Percentiles rank a stretch among this genome's conserved stretches.
phyloP scores from a whole-genome alignment of 2,888 invertebrate species.

The Unio pictorum region DNA sequence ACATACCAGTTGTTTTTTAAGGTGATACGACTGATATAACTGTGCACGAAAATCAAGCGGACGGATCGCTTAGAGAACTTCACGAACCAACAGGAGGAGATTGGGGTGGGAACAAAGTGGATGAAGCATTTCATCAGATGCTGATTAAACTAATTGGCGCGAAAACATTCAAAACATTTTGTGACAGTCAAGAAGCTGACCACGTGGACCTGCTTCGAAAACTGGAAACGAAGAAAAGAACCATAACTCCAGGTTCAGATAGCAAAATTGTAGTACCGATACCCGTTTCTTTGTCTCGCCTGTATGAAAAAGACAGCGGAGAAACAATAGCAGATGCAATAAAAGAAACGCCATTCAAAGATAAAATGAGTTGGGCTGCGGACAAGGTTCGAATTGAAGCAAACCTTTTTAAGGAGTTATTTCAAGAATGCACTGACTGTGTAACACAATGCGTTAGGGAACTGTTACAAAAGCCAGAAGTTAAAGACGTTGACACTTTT shows the following conservation, averaged over 20 bases:
- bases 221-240: background rate
- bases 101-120: slow-evolving; percentile 1
- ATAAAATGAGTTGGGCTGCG: background rate
- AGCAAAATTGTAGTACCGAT: background rate
- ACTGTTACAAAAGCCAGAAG: slow-evolving; percentile 1
- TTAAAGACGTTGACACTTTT: background rate
- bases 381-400: slow-evolving; percentile 6
- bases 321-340: background rate
- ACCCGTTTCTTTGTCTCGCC: background rate
- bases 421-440: background rate
- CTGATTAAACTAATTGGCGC: slow-evolving; percentile 1
- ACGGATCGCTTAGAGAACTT: slow-evolving; percentile 1
- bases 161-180: background rate
- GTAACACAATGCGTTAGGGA: background rate
- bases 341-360: background rate
- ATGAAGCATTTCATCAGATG: background rate
- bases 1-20: background rate
- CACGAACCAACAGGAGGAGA: background rate
- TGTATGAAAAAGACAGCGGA: background rate
- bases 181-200: background rate
- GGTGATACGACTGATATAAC: slow-evolving; percentile 5
- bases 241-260: background rate
- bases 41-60: background rate
- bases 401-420: slow-evolving; percentile 2
- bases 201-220: background rate